Percentiles rank a stretch among this genome's conserved stretches.
Conservation (phyloP, 2,797 vertebrate species). For the Sebastes reedi region DNA sequence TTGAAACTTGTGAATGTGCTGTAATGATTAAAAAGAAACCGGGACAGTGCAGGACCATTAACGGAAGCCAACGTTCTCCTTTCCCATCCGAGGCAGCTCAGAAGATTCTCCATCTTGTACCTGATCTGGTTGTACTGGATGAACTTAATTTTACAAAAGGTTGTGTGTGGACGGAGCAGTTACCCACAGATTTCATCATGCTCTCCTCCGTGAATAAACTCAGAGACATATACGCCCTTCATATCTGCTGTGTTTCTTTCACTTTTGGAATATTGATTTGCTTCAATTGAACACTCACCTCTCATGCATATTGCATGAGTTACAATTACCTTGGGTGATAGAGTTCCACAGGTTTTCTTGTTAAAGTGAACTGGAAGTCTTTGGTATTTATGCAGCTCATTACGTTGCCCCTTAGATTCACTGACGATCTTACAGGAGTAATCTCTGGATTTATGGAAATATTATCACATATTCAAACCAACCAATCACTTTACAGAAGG, state of each 20-base stretch:
- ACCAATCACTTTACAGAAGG: conserved; percentile 8
- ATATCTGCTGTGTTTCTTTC: conserved; percentile 70
- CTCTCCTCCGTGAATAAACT: conserved; percentile 78
- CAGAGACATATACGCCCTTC: conserved; percentile 74
- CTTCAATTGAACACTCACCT: conserved; percentile 46
- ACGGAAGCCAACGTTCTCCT: conserved; percentile 57
- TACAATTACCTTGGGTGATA: conserved; percentile 60
- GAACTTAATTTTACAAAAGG: conserved; percentile 68
- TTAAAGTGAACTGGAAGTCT: conserved; percentile 35
- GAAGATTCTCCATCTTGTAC: conserved; percentile 67
- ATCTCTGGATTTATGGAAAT: conserved; percentile 24
- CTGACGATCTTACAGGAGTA: conserved; percentile 1
- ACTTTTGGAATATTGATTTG: conserved; percentile 63
- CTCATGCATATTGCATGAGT: conserved; percentile 69
- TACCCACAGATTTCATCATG: conserved; percentile 76
- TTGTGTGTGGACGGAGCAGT: conserved; percentile 70
- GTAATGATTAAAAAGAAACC: conserved; percentile 72
- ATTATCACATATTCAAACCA: conserved; percentile 11
- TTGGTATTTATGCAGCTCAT: conserved; percentile 49
- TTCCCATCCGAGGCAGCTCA: conserved; percentile 73
- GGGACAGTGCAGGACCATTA: conserved; percentile 65
- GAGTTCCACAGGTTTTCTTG: conserved; percentile 44
- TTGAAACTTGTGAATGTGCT: conserved; percentile 81
- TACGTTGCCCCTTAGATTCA: conserved; percentile 6
- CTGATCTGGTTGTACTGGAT: conserved; percentile 76